A percentile compares a stretch with the other conserved stretches of the same genome.
Conservation (phyloP, 2,888 invertebrate genomes). For the Kuschelorhynchus macadamiae region DNA sequence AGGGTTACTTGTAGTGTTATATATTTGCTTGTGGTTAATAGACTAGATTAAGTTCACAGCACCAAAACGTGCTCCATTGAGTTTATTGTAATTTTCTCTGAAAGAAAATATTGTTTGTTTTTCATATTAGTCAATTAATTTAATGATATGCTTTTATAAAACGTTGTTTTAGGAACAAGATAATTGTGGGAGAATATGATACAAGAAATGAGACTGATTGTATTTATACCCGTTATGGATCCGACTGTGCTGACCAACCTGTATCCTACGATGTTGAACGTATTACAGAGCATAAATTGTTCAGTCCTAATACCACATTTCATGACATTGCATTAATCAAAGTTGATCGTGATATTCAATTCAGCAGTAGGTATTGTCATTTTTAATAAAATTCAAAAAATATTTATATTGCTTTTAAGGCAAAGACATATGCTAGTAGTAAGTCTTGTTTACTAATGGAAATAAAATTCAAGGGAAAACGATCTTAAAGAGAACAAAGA, state of each 20-base stretch:
- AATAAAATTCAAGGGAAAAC: no score
- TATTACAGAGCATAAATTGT: slow-evolving; percentile 50
- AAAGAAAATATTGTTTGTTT: no score
- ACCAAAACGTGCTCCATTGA: no score
- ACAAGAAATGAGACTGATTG: slow-evolving; percentile 75
- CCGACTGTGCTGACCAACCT: slow-evolving; percentile 57
- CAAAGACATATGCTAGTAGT: no score
- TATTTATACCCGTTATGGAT: slow-evolving; percentile 53
- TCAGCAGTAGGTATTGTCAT: slow-evolving; percentile 56
- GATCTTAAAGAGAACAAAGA: no score
- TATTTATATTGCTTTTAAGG: not conserved
- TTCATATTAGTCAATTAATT: no score
- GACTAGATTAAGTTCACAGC: no score
- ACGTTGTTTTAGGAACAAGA: slow-evolving; percentile 68
- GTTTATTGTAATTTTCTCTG: no score
- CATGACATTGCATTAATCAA: slow-evolving; percentile 64
- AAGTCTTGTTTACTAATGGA: no score
- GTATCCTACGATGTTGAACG: slow-evolving; percentile 50
- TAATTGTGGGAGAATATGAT: slow-evolving; percentile 79
- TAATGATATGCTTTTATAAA: no score
- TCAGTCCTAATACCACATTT: slow-evolving; percentile 19
- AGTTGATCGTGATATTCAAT: slow-evolving; percentile 56
- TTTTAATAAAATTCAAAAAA: not conserved
- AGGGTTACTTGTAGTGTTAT: no score
- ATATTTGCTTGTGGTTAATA: no score